phyloP scores from a whole-genome alignment of 1,140 invertebrate species.

The Lordiphosa clarofinis region DNA sequence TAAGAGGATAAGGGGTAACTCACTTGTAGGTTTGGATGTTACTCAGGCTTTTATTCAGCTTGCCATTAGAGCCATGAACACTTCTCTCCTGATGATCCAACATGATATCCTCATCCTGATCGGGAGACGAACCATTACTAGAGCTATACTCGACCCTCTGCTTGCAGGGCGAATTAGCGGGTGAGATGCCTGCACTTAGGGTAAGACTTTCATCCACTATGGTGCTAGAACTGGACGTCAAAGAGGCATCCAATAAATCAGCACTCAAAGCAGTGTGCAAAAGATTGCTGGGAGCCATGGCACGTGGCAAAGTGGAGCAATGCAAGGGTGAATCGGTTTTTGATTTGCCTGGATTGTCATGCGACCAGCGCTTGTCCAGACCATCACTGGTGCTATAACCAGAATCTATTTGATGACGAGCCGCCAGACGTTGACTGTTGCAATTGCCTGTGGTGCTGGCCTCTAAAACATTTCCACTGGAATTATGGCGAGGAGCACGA shows the following conservation, averaged over 20 bases:
- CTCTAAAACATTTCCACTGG: slow-evolving; percentile 81
- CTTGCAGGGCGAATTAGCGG: slow-evolving; percentile 49
- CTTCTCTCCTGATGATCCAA: slow-evolving; percentile 66
- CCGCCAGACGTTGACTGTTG: slow-evolving; percentile 51
- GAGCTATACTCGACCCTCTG: slow-evolving; percentile 55
- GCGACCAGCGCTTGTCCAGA: slow-evolving; percentile 91
- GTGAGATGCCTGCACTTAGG: slow-evolving; percentile 41
- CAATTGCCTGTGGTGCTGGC: slow-evolving; percentile 27
- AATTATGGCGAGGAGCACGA: slow-evolving; percentile 79
- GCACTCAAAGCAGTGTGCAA: slow-evolving; percentile 38
- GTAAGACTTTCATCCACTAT: slow-evolving; percentile 76
- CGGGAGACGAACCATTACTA: slow-evolving; percentile 77
- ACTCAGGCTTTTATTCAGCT: slow-evolving; percentile 85
- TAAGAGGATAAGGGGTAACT: slow-evolving; percentile 36
- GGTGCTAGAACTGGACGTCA: slow-evolving; percentile 72
- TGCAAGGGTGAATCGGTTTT: slow-evolving; percentile 65
- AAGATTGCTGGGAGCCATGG: slow-evolving; percentile 34
- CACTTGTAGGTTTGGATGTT: slow-evolving; percentile 93
- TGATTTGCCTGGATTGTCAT: slow-evolving; percentile 82
- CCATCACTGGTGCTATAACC: slow-evolving; percentile 92
- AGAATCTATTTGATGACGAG: slow-evolving; percentile 89
- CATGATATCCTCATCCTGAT: slow-evolving; percentile 78
- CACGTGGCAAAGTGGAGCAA: slow-evolving; percentile 49
- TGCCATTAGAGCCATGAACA: slow-evolving; percentile 81
- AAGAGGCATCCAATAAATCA: slow-evolving; percentile 70